Conservation (phyloP, 2,113 vertebrate species). For the Coregonus clupeaformis region DNA sequence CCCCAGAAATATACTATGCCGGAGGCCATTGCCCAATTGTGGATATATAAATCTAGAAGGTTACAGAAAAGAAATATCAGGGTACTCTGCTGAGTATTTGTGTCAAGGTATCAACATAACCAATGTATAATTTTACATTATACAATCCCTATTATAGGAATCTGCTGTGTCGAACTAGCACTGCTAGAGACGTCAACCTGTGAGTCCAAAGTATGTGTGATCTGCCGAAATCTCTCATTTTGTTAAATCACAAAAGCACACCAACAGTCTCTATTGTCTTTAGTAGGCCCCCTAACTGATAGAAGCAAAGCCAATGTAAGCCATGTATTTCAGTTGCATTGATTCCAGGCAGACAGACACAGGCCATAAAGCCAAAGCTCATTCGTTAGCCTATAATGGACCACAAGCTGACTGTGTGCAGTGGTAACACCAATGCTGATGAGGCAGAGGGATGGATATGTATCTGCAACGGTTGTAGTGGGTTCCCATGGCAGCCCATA, state of each 20-base stretch:
- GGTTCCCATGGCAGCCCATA: too few relatives aligned
- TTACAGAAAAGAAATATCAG: neutral
- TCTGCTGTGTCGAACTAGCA: neutral
- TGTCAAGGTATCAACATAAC: neutral
- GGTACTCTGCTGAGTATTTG: neutral
- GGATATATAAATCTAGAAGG: too few relatives aligned
- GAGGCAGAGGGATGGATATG: neutral
- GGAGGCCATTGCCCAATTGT: neutral
- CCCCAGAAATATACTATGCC: neutral
- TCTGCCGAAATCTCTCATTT: neutral
- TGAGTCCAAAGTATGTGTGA: neutral
- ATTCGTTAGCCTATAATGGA: slow-evolving; percentile 17
- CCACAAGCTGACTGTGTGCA: slow-evolving; percentile 4
- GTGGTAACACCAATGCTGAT: neutral
- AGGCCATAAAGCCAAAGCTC: slow-evolving; percentile 27
- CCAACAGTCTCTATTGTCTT: neutral
- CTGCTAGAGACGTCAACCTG: neutral
- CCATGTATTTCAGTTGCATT: neutral
- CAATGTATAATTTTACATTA: neutral
- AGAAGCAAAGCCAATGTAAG: too few relatives aligned
- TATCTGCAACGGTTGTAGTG: neutral
- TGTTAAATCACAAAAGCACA: neutral
- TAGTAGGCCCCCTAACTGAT: neutral
- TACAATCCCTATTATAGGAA: neutral
- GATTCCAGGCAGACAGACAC: neutral